phyloP scores from a whole-genome alignment of 2,888 invertebrate genomes.

The Euphydryas editha region DNA sequence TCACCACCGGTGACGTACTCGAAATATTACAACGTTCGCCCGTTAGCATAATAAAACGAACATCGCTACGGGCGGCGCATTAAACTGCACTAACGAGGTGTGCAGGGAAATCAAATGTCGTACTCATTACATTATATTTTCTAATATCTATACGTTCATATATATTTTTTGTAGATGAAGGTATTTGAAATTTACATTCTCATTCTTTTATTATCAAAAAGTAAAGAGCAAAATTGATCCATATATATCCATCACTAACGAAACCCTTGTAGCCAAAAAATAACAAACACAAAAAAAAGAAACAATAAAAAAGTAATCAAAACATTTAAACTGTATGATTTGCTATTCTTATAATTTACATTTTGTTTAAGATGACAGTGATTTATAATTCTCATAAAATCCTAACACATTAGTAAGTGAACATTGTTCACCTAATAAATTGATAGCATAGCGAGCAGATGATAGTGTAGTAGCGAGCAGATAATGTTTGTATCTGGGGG shows the following conservation, averaged over 20 bases:
- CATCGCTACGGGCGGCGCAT: slow-evolving; percentile 70
- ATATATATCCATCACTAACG: no score
- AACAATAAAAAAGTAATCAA: no score
- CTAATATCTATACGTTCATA: slow-evolving; percentile 25
- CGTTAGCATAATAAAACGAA: slow-evolving; percentile 78
- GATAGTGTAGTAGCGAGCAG: no score
- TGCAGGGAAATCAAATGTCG: slow-evolving; percentile 53
- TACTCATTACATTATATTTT: slow-evolving; percentile 47
- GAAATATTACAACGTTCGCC: slow-evolving; percentile 75
- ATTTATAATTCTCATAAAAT: background rate
- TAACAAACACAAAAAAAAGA: no score
- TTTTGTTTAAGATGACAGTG: background rate
- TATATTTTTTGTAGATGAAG: background rate
- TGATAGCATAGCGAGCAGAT: slow-evolving; percentile 15
- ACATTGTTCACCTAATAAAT: slow-evolving; percentile 6
- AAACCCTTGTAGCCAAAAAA: no score
- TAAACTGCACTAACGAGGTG: slow-evolving; percentile 60
- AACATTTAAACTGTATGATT: no score
- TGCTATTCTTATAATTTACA: no score
- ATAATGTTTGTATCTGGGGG: slow-evolving; percentile 22
- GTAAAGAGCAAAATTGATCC: no score
- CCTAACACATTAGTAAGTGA: slow-evolving; percentile 5
- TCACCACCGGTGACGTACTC: slow-evolving; percentile 74
- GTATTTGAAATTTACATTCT: background rate
- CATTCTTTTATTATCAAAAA: no score